A percentile compares a stretch with the other conserved stretches of the same genome.
Conservation (phyloP, 2,888 invertebrate species). For the Cephus pulcher region DNA sequence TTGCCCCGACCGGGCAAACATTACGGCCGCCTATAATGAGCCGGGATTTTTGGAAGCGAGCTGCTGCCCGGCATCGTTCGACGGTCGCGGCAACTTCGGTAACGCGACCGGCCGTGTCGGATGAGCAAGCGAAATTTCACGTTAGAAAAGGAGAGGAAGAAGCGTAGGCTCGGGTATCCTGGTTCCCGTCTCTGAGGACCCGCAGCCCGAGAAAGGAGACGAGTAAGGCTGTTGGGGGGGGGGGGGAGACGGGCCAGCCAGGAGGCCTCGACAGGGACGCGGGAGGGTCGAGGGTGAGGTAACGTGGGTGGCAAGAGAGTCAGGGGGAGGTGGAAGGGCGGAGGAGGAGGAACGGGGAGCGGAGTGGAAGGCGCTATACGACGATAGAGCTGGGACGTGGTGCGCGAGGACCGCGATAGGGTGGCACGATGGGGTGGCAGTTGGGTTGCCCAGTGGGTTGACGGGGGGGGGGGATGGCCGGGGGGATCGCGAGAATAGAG, state of each 20-base stretch:
- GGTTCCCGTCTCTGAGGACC: background rate
- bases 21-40: conserved; percentile 55
- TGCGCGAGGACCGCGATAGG: conserved; percentile 30
- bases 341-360: background rate
- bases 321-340: conserved; percentile 11
- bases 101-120: conserved; percentile 4
- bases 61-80: too few relatives aligned
- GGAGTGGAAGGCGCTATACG: conserved; percentile 14
- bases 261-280: conserved; percentile 9
- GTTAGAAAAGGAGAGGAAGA: background rate
- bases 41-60: conserved; percentile 52
- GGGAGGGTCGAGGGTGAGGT: conserved; percentile 9
- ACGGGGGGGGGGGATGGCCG: conserved; percentile 7
- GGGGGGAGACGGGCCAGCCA: background rate
- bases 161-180: background rate
- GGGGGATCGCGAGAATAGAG: background rate
- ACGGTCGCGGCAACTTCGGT: background rate
- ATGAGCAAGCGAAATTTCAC: conserved; percentile 11
- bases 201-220: conserved; percentile 17
- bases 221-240: background rate
- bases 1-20: conserved; percentile 26
- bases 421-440: conserved; percentile 19
- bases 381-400: conserved; percentile 30
- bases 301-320: conserved; percentile 8
- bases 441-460: conserved; percentile 19